Evolutionary conservation across 2,797 vertebrate genomes (phyloP).

Genomic region (Molossus alvarezi): DNA sequence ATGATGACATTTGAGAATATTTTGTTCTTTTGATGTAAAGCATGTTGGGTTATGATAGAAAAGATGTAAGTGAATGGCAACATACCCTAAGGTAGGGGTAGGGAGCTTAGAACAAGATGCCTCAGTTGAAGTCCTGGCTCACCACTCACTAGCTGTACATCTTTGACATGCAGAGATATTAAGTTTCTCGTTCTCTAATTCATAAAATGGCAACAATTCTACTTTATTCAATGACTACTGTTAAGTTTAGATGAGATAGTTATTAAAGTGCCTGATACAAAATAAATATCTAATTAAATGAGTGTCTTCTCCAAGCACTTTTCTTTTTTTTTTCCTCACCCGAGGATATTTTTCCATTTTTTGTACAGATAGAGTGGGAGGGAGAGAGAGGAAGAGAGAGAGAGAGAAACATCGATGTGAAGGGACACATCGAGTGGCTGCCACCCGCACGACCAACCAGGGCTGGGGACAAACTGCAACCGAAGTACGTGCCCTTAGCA

Average conservation of each 20-base stretch:
- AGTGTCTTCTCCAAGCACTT: conserved; percentile 39
- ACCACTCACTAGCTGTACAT: neutral
- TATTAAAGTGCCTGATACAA: neutral
- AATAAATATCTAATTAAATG: conserved; percentile 48
- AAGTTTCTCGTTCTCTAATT: neutral
- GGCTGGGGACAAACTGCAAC: too few species aligned
- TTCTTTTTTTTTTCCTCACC: too few species aligned
- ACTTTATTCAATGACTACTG: neutral
- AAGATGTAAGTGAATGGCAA: neutral
- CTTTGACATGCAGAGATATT: neutral
- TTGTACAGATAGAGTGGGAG: too few species aligned
- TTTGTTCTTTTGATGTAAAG: neutral
- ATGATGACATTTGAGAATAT: neutral
- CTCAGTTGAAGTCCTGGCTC: neutral
- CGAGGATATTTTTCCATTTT: too few species aligned
- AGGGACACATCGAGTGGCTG: too few species aligned
- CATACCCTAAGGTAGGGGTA: neutral
- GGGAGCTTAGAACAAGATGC: neutral
- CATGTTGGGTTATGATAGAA: neutral
- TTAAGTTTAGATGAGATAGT: conserved; percentile 8
- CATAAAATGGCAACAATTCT: conserved; percentile 30
- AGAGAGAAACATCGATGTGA: too few species aligned
- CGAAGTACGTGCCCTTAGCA: too few species aligned
- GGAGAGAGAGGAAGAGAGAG: too few species aligned
- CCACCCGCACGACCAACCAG: too few species aligned